These are phyloP conservation scores for Celastrina argiolus DNA, from an alignment of 2,888 invertebrate genomes.

Conservation along the genomic window DNA sequence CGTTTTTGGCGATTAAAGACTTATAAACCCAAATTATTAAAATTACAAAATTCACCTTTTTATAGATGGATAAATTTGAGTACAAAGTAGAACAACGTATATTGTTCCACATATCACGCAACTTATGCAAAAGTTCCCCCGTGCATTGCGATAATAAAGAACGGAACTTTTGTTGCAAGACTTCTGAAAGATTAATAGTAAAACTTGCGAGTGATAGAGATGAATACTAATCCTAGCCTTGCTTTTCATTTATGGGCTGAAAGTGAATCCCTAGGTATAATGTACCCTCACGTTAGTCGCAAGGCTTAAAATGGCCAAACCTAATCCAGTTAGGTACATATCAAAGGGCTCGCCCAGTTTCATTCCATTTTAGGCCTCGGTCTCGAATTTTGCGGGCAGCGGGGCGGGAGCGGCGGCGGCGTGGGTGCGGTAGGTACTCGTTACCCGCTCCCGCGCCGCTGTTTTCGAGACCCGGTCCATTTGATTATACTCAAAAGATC, in stretches of 20 bases:
- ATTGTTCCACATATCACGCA: background rate
- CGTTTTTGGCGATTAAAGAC: too few relatives aligned
- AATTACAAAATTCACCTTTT: background rate
- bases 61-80: background rate
- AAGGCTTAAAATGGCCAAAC: background rate
- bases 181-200: background rate
- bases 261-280: background rate
- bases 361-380: too few relatives aligned
- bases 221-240: background rate
- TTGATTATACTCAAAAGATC: too few relatives aligned
- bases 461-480: too few relatives aligned
- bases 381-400: too few relatives aligned
- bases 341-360: background rate
- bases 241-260: background rate
- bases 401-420: too few relatives aligned
- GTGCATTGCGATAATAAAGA: background rate
- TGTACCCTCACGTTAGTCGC: background rate
- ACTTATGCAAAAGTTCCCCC: background rate
- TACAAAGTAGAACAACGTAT: background rate
- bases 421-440: too few relatives aligned
- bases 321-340: constrained; percentile 11
- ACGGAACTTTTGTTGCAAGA: background rate
- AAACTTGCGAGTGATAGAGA: background rate
- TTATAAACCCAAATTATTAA: background rate
- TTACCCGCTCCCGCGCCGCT: too few relatives aligned